Evolutionary conservation across 2,113 vertebrate species (phyloP), one percentile per base, ranked within the genome.

Genomic region (Spea multiplicata): DNA sequence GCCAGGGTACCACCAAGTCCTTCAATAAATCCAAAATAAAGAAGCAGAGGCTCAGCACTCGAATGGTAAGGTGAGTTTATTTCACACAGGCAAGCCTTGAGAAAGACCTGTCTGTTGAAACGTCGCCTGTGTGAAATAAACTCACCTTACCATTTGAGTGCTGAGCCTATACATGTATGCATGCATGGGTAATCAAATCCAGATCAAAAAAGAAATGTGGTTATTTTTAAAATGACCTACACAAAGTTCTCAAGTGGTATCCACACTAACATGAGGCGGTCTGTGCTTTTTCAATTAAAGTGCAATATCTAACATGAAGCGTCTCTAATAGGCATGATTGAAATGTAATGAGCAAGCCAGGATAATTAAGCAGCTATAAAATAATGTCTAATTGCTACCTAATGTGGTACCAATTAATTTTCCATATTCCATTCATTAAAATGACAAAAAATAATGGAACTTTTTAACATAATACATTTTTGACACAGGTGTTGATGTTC

Each of bases 321-420:
- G 55, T 78, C 47, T 69, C 76, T 78, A 78, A 78, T 78, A 71
- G 30, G 47, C 76, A 78, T 78, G 76, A 62, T 71, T 78, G 67
- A 78, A 78, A 78, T 78, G 67, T 78, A 71, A 78, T 78, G 76
- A 78, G 76, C 55, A 62, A 71, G 76, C 68, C 48, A 52, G 67
- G 67, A 71, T 78, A 78, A 78, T 78, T 78, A 78, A 78, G 76
- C 61, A 78, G 68, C 67, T 78, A 78, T 78, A 78, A 77, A 77
- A 69, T 71, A 78, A 78, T 78, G 76, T 78, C 64, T 78, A 78
- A 78, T 78, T 78, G 76, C 76, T 78, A 57, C 67, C 70, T 78
- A 78, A 71, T 71, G 57, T 71, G 46, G 45, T 71, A 67, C 67
- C 76, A 78, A 71, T 78, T 78, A 71, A 71, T 78, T 78, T 78